phyloP scores from a whole-genome alignment of 2,888 invertebrate genomes.

The Meganola albula region DNA sequence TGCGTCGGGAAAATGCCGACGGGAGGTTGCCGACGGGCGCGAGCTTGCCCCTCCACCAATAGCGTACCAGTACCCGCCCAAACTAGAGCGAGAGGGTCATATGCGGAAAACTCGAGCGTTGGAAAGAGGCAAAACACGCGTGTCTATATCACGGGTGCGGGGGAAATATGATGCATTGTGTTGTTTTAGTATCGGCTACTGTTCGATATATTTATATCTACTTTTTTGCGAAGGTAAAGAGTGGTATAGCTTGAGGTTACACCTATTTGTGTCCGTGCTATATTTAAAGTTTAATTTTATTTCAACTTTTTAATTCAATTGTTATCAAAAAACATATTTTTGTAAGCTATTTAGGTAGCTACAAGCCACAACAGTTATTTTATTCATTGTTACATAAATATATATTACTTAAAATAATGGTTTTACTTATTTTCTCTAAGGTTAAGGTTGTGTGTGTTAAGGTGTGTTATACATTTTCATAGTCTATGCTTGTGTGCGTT shows the following conservation, averaged over 20 bases:
- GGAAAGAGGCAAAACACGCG: conserved; percentile 44
- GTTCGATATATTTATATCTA: conserved; percentile 66
- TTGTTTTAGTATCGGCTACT: conserved; percentile 72
- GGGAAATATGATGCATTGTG: conserved; percentile 75
- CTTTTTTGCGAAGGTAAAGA: conserved; percentile 53
- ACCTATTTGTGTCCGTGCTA: no score
- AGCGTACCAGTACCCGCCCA: conserved; percentile 62
- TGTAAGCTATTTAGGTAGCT: no score
- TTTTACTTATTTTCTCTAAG: no score
- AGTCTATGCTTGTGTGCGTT: conserved; percentile 38
- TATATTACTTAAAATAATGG: no score
- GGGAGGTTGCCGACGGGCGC: conserved; percentile 63
- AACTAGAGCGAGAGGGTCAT: conserved; percentile 34
- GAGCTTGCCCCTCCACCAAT: conserved; percentile 67
- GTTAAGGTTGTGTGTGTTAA: no score
- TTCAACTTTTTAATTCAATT: no score
- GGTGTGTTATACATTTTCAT: no score
- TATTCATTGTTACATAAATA: no score
- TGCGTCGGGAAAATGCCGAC: conserved; percentile 74
- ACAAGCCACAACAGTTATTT: no score
- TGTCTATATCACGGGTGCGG: conserved; percentile 59
- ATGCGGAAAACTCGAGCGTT: conserved; percentile 44
- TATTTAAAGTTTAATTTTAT: no score
- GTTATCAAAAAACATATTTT: no score
- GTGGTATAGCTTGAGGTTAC: conserved; percentile 46